Evolutionary conservation across 2,888 invertebrate genomes (phyloP), one percentile per base, ranked within the genome.

Genomic region (Dryomyza anilis): DNA sequence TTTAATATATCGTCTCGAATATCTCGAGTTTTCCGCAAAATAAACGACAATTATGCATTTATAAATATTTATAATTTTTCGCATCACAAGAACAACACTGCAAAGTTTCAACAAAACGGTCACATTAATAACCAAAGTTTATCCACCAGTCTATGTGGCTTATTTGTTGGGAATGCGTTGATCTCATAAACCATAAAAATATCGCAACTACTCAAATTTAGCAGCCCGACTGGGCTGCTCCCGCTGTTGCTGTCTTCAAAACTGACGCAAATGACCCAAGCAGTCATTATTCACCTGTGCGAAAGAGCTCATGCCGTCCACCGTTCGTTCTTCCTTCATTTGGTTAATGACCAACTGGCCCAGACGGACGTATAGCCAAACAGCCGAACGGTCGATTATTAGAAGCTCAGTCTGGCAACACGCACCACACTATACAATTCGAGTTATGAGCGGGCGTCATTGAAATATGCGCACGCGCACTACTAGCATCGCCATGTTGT

Each of bases 251-350:
- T 59, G 55, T 48, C 58, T 46, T 58, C 39, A 43, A 23, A 50
- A 66, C 72, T 71, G 74, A 73, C 76, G 73, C 72, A 78, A 78
- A 78, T 76, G 77, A 78, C 77, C 73, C 74, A 68, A 67, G 50
- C 67, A 71, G 71, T 70, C 74, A 77, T 76, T 75, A 75, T 71
- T 78, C 78, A 78, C 73, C 72, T 74, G 77, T 69, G 70, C 72
- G 61, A n/a, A n/a, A n/a, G 62, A 33, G 61, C 25, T 61, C 30
- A 19, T 33, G 14, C 36, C 21, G 57, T n/a, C 57, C 58, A 45
- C 14, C 45, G 45, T n/a, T 30, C 56, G 46, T 14, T 14, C 30
- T 25, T 21, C 12, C 48, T 25, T 50, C 48, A 45, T n/a, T 59
- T 61, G 58, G 63, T 64, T 71, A 70, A 70, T 68, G 71, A 70